Evolutionary conservation across 2,797 vertebrate genomes (phyloP).

Genomic region (Rhinella marina): DNA sequence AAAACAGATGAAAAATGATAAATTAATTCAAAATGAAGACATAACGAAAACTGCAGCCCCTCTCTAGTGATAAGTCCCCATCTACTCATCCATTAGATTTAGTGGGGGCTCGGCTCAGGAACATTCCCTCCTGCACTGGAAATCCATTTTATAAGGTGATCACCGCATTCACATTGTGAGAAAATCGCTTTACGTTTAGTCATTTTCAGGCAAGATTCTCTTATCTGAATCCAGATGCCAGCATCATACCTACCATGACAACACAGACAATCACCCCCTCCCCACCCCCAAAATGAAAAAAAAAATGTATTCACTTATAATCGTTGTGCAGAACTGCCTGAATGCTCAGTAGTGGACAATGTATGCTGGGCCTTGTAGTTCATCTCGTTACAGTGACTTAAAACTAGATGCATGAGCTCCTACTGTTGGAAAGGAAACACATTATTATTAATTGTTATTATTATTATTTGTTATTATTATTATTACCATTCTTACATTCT

Average conservation of each 20-base stretch:
- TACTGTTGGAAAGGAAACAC: neutral
- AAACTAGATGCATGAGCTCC: neutral
- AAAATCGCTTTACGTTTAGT: conserved; percentile 24
- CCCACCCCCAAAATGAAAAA: neutral
- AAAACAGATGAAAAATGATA: neutral
- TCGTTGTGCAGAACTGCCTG: neutral
- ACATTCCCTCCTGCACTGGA: neutral
- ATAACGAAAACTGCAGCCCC: neutral
- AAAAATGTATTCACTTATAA: too few species aligned
- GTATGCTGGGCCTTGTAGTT: neutral
- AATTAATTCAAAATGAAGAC: neutral
- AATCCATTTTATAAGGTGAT: neutral
- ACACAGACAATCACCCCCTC: neutral
- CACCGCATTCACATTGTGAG: neutral
- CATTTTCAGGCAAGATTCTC: conserved; percentile 27
- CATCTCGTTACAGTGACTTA: neutral
- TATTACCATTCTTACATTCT: neutral
- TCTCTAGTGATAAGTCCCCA: neutral
- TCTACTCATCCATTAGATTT: neutral
- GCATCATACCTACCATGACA: too few species aligned
- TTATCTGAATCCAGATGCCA: conserved; percentile 40
- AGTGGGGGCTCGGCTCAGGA: neutral
- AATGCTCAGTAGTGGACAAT: neutral
- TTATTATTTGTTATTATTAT: neutral
- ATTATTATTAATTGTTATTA: neutral